Conservation (phyloP, 1,140 invertebrate species). For the Drosophila pectinifera region DNA sequence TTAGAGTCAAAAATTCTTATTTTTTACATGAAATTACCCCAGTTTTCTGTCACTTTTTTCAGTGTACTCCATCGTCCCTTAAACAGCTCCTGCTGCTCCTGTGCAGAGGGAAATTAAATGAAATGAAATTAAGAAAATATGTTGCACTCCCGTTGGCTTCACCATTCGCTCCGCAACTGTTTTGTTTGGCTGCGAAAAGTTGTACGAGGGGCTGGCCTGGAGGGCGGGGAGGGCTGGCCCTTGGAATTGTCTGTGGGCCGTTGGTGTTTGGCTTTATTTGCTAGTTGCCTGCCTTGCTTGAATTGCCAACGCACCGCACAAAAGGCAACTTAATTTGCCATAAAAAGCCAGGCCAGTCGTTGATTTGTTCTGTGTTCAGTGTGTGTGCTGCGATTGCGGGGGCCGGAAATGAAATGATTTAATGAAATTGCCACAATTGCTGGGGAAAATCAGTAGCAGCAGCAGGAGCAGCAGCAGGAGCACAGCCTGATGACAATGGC, state of each 20-base stretch:
- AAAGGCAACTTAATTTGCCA: slow-evolving; percentile 73
- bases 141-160: slow-evolving; percentile 58
- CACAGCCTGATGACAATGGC: slow-evolving; percentile 46
- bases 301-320: slow-evolving; percentile 28
- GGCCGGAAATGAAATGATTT: slow-evolving; percentile 80
- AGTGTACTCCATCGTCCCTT: background rate
- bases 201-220: slow-evolving; percentile 38
- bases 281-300: slow-evolving; percentile 46
- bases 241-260: slow-evolving; percentile 57
- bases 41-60: background rate
- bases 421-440: slow-evolving; percentile 79
- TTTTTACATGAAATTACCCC: no score
- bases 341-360: slow-evolving; percentile 68
- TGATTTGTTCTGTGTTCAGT: slow-evolving; percentile 66
- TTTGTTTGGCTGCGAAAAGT: slow-evolving; percentile 45
- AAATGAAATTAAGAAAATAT: slow-evolving; percentile 81
- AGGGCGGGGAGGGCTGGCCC: slow-evolving; percentile 21
- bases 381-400: slow-evolving; percentile 25
- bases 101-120: slow-evolving; percentile 49
- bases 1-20: background rate
- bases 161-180: slow-evolving; percentile 20
- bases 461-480: slow-evolving; percentile 30
- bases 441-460: slow-evolving; percentile 41
- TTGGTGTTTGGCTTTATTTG: slow-evolving; percentile 58
- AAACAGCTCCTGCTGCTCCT: slow-evolving; percentile 15